Evolutionary conservation across 2,888 invertebrate species (phyloP), one percentile per base, ranked within the genome.

Genomic region (Dicranocentrus wangi): DNA sequence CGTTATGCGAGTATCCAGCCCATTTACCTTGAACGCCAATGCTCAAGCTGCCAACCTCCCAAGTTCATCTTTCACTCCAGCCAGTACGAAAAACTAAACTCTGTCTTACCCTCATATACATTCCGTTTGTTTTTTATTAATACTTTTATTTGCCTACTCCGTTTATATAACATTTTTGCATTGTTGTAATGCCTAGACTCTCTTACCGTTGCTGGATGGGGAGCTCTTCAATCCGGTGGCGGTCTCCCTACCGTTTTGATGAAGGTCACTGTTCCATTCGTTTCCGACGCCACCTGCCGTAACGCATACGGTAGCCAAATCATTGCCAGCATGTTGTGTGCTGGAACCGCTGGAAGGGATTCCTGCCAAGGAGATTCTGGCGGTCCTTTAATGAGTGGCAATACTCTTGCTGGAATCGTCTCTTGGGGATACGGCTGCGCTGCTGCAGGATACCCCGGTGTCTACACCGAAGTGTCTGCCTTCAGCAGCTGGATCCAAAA

Each of bases 231-330:
- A 19, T 75, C 83, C n/a, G 83, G 79, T 27, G 84, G 82, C 15
- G 25, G 32, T 8, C 17, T 66, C 10, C 68, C 84, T 2, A 69
- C 70, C 17, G 73, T 83, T n/a, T 60, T 87, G 13, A 81, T 82
- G 72, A 85, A 87, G 78, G 87, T 87, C 58, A 84, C 83, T 17
- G 83, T 87, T 1, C 84, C 83, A 21, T 81, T 85, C 8, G 79
- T 86, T 13, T 39, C 84, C 51, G 19, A 43, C 5, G 78, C 82
- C 8, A 43, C 78, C n/a, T 87, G 87, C 69, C 66, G 82, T 15
- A 43, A 60, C 27, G 58, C 85, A 0, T 87, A 87, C 65, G 82
- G 81, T 27, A 53, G 60, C 23, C 42, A 70, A 15, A 75, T 82
- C 43, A 10, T 73, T 15, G 70, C 51, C 17, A 70, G 73, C 55